Base-by-base conservation (phyloP, 1,140 invertebrate genomes). In the Semibalanus balanoides region DNA sequence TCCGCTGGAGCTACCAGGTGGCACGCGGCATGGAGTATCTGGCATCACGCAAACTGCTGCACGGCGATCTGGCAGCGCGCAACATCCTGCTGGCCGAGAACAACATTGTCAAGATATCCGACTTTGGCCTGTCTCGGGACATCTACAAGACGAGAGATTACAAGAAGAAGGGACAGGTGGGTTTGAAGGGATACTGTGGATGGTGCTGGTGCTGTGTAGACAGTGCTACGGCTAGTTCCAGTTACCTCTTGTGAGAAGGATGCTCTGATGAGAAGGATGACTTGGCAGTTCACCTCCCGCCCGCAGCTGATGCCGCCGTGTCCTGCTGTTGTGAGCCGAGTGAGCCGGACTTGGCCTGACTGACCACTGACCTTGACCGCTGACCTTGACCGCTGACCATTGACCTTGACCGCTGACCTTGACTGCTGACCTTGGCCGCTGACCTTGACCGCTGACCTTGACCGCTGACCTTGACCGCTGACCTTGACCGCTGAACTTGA, bases 51-150 rank as follows among this genome's bases (percentile, higher is more conserved):
- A 78, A 91, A 89, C 89, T 94, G 0, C 81, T 98, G 9, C 97
- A 99, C 83, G 91, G 97, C 28, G 97, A 99, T 87, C 86, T 99
- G 75, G 97, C 97, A 0, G 95, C 97, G 0, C 88, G 97, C 83
- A 99, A 99, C 85, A 91, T 98, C 76, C 85, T 98, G n/a, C 86
- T 98, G 3, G 90, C 93, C 0, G 93, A 96, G 51, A 87, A 96
- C 76, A 93, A 95, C 81, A 84, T 94, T 0, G 91, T 93, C 0
- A 98, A 99, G 84, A 97, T 99, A 79, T 97, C 95, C 78, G 96
- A 98, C 83, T 98, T 98, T 85, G 96, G 96, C 27, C 83, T 99
- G 27, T 94, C 97, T 0, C 89, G 94, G 82, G 94, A 93, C 79
- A 91, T 98, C 86, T 92, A 95, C 79, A 92, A 95, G 80, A 89